Evolutionary conservation across 2,888 invertebrate genomes (phyloP).

Genomic region (Ectemnius lituratus): DNA sequence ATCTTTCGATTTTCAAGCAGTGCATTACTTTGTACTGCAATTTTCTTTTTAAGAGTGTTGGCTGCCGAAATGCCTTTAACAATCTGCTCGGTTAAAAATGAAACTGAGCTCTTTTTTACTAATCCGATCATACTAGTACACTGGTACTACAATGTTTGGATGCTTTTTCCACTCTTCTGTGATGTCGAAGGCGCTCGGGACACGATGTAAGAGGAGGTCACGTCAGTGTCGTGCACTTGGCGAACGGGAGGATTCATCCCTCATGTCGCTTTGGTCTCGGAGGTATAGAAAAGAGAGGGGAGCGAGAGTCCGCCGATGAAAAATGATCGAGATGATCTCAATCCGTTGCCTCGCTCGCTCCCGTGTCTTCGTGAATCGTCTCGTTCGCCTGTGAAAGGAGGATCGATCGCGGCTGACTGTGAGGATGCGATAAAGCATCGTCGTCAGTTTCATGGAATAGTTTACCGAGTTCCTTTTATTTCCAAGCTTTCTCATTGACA

Average conservation of each 20-base stretch:
- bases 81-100: no score
- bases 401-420: slow-evolving; percentile 54
- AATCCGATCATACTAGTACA: no score
- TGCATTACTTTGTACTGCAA: no score
- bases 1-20: no score
- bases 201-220: slow-evolving; percentile 58
- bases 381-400: slow-evolving; percentile 47
- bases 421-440: slow-evolving; percentile 28
- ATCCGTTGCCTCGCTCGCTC: not conserved
- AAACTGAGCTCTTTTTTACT: no score
- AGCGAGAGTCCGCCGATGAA: slow-evolving; percentile 30
- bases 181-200: slow-evolving; percentile 28
- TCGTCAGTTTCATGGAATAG: slow-evolving; percentile 11
- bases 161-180: no score
- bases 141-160: no score
- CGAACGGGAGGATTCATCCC: slow-evolving; percentile 53
- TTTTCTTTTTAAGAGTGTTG: no score
- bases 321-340: slow-evolving; percentile 27
- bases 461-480: not conserved
- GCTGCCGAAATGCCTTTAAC: no score
- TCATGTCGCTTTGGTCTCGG: slow-evolving; percentile 3
- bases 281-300: slow-evolving; percentile 16
- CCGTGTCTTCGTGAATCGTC: slow-evolving; percentile 42
- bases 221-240: slow-evolving; percentile 26
- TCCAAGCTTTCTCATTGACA: slow-evolving; percentile 8